Evolutionary conservation across 2,888 invertebrate genomes (phyloP), one percentile per base, ranked within the genome.

Genomic region (Hesperia comma): DNA sequence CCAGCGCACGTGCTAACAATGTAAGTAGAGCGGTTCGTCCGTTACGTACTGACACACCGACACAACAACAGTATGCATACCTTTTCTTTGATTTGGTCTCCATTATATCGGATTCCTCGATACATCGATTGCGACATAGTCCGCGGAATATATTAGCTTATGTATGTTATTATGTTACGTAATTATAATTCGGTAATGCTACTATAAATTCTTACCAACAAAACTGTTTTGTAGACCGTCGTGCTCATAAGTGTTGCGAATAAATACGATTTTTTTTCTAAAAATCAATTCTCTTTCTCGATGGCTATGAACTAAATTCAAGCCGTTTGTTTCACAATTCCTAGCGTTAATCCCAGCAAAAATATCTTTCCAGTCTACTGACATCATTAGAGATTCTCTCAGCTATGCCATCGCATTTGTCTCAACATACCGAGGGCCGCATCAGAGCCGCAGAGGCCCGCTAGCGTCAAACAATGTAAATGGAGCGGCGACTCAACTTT

Each of bases 21-120:
- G 61, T 51, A 61, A 61, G 61, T 61, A 14, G 61, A 61, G 37
- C 61, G 46, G 21, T 51, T 51, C 61, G 61, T 61, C 53, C 46
- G 43, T 58, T 32, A 40, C 56, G 15, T 15, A 58, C 46, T 14
- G 26, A 37, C 37, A 37, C 37, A 37, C 10, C 37, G 37, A 37
- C 37, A 37, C 12, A 19, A 17, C 10, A n/a, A 51, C 40, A 61
- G 32, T 8, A n/a, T 21, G 19, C 57, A 21, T 15, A 61, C 60
- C 33, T 58, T 61, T 32, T 43, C n/a, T 58, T n/a, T 43, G 58
- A 56, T 56, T 53, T 33, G 51, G 40, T 33, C 46, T 60, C n/a
- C 15, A 43, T 43, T 57, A 43, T 33, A 33, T 14, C n/a, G 26
- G 5, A 26, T 26, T 26, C 26, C 26, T 26, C 26, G 55, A 6